Percentiles rank a stretch among this genome's conserved stretches.
Evolutionary conservation across 2,113 vertebrate genomes (phyloP).

Genomic region (Corythornis vintsioides): DNA sequence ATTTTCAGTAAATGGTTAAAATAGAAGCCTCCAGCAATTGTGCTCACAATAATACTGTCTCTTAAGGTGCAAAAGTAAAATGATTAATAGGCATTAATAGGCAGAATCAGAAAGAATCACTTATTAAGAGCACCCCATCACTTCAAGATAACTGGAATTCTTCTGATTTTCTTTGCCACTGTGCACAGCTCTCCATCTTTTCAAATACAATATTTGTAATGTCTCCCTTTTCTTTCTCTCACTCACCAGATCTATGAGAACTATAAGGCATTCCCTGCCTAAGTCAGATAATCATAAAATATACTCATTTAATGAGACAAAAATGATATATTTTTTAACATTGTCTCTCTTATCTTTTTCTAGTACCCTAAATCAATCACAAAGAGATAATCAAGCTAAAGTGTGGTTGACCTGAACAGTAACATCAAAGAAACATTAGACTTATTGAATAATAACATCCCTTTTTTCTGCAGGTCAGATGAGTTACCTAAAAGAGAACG

Average conservation of each 20-base stretch:
- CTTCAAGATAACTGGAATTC: neutral
- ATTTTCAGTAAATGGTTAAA: neutral
- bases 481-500: neutral
- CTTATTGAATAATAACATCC: neutral
- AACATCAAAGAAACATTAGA: neutral
- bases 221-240: neutral
- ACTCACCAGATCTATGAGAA: neutral
- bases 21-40: neutral
- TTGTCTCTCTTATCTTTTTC: neutral
- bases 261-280: neutral
- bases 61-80: neutral
- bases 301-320: neutral
- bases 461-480: slow-evolving; percentile 9
- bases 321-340: neutral
- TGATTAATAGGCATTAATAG: neutral
- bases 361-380: neutral
- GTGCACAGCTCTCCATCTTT: neutral
- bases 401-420: neutral
- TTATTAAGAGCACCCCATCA: neutral
- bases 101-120: neutral
- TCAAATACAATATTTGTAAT: neutral
- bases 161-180: neutral
- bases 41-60: neutral
- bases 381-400: neutral
- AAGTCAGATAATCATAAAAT: neutral